phyloP scores from a whole-genome alignment of 2,888 invertebrate species.

The Meghimatium bilineatum region DNA sequence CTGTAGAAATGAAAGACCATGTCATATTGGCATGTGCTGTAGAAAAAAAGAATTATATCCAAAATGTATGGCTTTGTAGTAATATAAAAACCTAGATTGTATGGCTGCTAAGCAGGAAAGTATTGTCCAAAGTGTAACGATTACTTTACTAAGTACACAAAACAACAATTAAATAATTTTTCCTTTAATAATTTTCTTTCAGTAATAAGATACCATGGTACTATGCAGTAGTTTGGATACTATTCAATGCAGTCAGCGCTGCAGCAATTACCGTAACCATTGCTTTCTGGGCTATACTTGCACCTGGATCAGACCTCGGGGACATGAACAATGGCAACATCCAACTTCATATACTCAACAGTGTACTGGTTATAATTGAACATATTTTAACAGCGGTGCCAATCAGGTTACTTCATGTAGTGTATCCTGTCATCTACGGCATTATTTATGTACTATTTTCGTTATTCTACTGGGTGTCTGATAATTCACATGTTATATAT shows the following conservation, averaged over 20 bases:
- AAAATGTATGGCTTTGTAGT: too few relatives aligned
- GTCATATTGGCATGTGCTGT: too few relatives aligned
- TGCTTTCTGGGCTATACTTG: constrained; percentile 67
- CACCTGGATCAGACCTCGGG: constrained; percentile 53
- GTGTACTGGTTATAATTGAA: constrained; percentile 68
- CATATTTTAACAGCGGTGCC: constrained; percentile 65
- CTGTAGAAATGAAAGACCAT: too few relatives aligned
- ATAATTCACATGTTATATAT: constrained; percentile 68
- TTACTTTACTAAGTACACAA: too few relatives aligned
- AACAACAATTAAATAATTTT: too few relatives aligned
- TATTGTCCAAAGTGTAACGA: too few relatives aligned
- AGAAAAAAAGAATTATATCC: too few relatives aligned
- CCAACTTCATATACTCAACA: constrained; percentile 70
- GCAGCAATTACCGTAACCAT: constrained; percentile 66
- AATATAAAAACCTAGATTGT: too few relatives aligned
- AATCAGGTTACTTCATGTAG: constrained; percentile 64
- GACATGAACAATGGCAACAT: constrained; percentile 57
- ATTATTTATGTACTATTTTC: constrained; percentile 67
- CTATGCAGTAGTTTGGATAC: constrained; percentile 60
- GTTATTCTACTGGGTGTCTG: constrained; percentile 66
- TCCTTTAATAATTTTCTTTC: constrained; percentile 37
- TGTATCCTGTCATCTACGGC: constrained; percentile 65
- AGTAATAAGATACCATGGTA: constrained; percentile 47
- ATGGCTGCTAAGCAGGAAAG: too few relatives aligned
- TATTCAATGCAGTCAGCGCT: constrained; percentile 60